Conservation (phyloP, 2,113 vertebrate genomes). For the Pteronura brasiliensis region DNA sequence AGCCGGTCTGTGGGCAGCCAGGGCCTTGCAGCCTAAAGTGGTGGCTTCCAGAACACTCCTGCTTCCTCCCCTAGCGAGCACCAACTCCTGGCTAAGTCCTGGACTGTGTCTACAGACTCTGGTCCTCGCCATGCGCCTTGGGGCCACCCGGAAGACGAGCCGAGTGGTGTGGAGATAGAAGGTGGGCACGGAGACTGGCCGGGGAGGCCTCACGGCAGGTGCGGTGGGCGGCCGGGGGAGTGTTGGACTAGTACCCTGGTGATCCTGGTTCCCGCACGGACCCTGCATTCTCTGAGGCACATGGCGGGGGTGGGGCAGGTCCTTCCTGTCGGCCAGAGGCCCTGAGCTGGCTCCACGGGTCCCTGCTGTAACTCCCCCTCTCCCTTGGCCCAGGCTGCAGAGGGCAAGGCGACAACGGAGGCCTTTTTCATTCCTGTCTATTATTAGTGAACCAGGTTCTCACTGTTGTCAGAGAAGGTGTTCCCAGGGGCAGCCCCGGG, state of each 20-base stretch:
- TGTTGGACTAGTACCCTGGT: not conserved
- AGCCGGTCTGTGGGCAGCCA: not conserved
- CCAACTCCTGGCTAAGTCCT: not conserved
- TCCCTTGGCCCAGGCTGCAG: not conserved
- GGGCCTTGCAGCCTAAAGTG: not conserved
- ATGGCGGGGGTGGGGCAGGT: not conserved
- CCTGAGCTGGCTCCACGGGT: not conserved
- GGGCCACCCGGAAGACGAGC: not conserved
- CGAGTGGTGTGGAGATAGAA: fast-evolving
- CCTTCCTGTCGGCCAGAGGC: fast-evolving
- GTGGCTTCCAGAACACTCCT: not conserved
- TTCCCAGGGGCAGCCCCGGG: not conserved
- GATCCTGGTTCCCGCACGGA: no score
- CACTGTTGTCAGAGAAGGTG: not conserved
- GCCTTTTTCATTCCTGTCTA: not conserved
- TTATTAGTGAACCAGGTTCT: slow-evolving; percentile 1
- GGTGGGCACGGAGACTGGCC: not conserved
- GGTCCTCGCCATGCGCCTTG: fast-evolving
- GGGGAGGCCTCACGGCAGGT: no score
- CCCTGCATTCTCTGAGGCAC: not conserved
- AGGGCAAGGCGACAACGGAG: not conserved
- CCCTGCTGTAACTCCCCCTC: no score
- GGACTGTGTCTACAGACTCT: fast-evolving
- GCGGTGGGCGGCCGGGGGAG: fast-evolving
- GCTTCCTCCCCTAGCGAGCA: not conserved